Conservation (phyloP, 2,797 vertebrate species). For the Chelon labrosus region DNA sequence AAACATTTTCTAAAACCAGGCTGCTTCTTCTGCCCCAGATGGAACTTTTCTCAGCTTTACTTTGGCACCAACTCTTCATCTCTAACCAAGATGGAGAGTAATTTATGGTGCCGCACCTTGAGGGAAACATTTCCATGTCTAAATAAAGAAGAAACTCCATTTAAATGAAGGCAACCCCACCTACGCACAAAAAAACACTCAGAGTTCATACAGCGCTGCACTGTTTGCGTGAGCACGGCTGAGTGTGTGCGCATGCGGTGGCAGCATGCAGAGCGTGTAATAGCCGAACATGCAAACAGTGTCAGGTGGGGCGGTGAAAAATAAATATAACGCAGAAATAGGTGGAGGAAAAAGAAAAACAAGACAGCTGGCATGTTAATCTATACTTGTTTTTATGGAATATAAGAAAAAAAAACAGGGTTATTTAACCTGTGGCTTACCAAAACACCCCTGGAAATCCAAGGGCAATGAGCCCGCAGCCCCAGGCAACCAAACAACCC, state of each 20-base stretch:
- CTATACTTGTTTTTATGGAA: conserved; percentile 42
- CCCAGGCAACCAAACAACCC: conserved; percentile 65
- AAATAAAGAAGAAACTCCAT: conserved; percentile 69
- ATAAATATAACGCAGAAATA: conserved; percentile 58
- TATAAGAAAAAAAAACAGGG: conserved; percentile 1
- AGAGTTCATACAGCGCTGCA: conserved; percentile 39
- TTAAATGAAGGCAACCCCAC: conserved; percentile 58
- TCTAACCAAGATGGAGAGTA: conserved; percentile 21
- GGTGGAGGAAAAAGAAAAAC: conserved; percentile 39
- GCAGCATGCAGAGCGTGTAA: conserved; percentile 44
- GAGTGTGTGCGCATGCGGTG: conserved; percentile 19
- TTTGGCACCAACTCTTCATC: conserved; percentile 30
- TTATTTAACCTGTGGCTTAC: conserved; percentile 46
- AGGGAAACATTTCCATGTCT: conserved; percentile 57
- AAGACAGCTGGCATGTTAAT: conserved; percentile 20
- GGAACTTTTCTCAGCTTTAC: conserved; percentile 37
- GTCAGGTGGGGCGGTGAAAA: conserved; percentile 49
- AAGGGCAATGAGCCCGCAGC: conserved; percentile 48
- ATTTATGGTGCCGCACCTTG: conserved; percentile 36
- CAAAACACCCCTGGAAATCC: conserved; percentile 48
- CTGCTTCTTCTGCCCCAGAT: background rate
- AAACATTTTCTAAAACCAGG: conserved; percentile 23
- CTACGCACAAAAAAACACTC: conserved; percentile 20
- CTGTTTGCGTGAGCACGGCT: conserved; percentile 28
- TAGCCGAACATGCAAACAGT: conserved; percentile 52